Conservation (phyloP, 2,113 vertebrate genomes). For the Forbesichthys papilliferus region DNA sequence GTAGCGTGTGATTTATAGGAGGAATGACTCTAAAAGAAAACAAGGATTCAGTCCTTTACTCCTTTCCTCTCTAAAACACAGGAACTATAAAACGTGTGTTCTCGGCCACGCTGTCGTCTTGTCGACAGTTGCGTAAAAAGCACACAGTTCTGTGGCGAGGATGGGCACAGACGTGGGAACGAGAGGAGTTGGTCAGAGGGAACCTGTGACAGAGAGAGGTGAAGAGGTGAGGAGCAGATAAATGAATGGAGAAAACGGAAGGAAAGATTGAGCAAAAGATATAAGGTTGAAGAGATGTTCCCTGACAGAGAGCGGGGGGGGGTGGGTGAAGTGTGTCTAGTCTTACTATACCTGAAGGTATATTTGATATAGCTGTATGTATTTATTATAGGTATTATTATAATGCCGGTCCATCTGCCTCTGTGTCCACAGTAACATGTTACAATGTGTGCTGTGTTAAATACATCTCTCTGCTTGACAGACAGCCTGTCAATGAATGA, state of each 20-base stretch:
- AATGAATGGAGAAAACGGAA: background rate
- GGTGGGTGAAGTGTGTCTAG: background rate
- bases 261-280: background rate
- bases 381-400: too few relatives aligned
- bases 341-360: too few relatives aligned
- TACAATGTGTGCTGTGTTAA: background rate
- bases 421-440: too few relatives aligned
- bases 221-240: background rate
- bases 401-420: too few relatives aligned
- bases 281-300: background rate
- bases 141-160: background rate
- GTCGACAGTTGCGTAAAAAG: too few relatives aligned
- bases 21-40: background rate
- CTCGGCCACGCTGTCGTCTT: too few relatives aligned
- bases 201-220: background rate
- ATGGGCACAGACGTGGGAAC: background rate
- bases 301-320: background rate
- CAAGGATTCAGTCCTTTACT: slow-evolving; percentile 12
- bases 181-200: slow-evolving; percentile 9
- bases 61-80: slow-evolving; percentile 1
- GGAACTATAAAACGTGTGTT: too few relatives aligned
- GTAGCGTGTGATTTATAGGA: slow-evolving; percentile 12
- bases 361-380: too few relatives aligned
- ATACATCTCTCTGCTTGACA: background rate
- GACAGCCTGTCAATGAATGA: background rate